These are phyloP conservation scores for Enteromius argenteus DNA, from an alignment of 2,797 vertebrate genomes.

Conservation along the genomic window DNA sequence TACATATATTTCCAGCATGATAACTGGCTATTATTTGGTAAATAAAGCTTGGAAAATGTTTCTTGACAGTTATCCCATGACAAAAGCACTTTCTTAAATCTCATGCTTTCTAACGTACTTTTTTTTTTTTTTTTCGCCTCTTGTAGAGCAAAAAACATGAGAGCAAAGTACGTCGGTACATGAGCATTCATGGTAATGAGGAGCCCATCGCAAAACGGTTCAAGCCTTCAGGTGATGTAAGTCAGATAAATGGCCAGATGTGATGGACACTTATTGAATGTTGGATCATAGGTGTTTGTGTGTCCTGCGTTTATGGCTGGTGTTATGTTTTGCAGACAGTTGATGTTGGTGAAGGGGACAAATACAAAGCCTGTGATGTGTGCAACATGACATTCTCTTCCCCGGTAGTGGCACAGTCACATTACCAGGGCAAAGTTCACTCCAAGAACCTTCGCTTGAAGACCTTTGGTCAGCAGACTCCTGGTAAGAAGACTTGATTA, in stretches of 20 bases:
- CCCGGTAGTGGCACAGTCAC: conserved; percentile 90
- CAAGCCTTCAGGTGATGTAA: conserved; percentile 73
- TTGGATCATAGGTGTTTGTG: neutral
- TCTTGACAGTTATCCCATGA: neutral
- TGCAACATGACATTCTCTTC: conserved; percentile 98
- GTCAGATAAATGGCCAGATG: conserved; percentile 31
- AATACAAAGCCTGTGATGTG: conserved; percentile 88
- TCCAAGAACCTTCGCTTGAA: conserved; percentile 92
- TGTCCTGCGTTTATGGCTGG: neutral
- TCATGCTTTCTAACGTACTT: neutral
- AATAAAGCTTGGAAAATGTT: neutral
- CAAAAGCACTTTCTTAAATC: neutral
- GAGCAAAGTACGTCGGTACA: conserved; percentile 93
- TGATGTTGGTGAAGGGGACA: conserved; percentile 83
- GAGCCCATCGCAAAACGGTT: conserved; percentile 78
- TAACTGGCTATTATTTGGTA: neutral
- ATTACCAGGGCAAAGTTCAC: conserved; percentile 96
- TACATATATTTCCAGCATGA: neutral
- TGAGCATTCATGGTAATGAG: conserved; percentile 85
- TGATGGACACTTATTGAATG: conserved; percentile 23
- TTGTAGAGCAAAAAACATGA: conserved; percentile 95
- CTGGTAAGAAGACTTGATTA: conserved; percentile 76
- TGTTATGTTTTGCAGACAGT: conserved; percentile 68
- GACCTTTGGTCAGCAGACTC: conserved; percentile 77
- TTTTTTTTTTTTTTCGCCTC: neutral